Evolutionary conservation across 2,888 invertebrate genomes (phyloP), one percentile per base, ranked within the genome.

Genomic region (Stenodera caucasica): DNA sequence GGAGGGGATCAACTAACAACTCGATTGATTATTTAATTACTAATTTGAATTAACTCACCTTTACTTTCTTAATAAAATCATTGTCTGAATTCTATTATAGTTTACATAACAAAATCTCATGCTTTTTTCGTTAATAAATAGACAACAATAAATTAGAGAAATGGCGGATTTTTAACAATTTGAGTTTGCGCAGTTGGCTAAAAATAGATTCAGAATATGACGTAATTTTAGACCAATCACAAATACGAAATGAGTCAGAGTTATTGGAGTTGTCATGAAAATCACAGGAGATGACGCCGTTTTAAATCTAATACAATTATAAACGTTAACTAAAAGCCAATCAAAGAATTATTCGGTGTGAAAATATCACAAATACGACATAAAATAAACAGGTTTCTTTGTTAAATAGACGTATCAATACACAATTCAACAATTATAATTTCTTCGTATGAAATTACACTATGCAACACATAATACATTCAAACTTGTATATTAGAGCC

Each of bases 61-160:
- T 65, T 68, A 64, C 57, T 62, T 63, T 63, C 65, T 58, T 29
- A 60, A 65, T 49, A 57, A 66, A 63, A 65, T 61, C 65, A 68
- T 65, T 53, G 49, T 55, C 53, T 52, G 37, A 40, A 64, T 58
- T 66, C 63, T 35, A 63, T 58, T 53, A 57, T 63, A 63, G 63
- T 72, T 70, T 65, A 67, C 64, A 64, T 70, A 69, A 69, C 62
- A 64, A 65, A 64, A 64, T 67, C 61, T 68, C 63, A 68, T 65
- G 63, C 67, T 71, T 72, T 72, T 71, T 68, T 14, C 4, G 18
- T 9, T 70, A 71, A 70, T 72, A 72, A 73, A 75, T 72, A 72
- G 67, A 75, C 76, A 76, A 77, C 76, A 77, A 77, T 76, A 78
- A 78, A 78, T 76, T 74, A 75, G 72, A 78, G 75, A 77, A 77